Conservation (phyloP, 2,888 invertebrate species). For the Caenorhabditis plicata region DNA sequence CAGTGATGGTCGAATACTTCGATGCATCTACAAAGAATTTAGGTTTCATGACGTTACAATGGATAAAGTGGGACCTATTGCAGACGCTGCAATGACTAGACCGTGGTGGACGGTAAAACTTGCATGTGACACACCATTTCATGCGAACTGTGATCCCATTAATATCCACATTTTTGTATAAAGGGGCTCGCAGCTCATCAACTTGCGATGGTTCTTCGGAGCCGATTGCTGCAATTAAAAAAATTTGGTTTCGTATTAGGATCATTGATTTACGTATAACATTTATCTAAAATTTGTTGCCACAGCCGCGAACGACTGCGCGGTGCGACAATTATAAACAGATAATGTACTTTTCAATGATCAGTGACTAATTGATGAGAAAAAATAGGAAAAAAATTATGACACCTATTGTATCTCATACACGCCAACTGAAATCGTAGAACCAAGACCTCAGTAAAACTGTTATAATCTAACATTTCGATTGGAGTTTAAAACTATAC, state of each 20-base stretch:
- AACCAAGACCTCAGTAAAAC: no score
- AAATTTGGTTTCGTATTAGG: not conserved
- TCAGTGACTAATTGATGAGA: no score
- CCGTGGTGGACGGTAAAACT: constrained; percentile 97
- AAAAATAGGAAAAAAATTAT: no score
- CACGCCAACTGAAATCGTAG: no score
- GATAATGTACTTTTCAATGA: no score
- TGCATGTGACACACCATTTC: constrained; percentile 89
- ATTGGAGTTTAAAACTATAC: no score
- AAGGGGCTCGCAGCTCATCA: constrained; percentile 87
- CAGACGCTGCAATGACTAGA: constrained; percentile 99
- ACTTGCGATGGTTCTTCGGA: constrained; percentile 86
- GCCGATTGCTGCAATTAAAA: constrained; percentile 76
- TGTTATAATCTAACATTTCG: no score
- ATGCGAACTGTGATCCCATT: constrained; percentile 97
- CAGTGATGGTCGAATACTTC: constrained; percentile 99
- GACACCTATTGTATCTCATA: no score
- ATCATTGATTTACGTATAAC: not conserved
- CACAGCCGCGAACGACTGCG: no score
- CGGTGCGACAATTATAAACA: no score
- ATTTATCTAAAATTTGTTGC: not conserved
- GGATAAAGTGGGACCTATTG: constrained; percentile 73
- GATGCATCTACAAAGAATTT: constrained; percentile 54
- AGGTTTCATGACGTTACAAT: not conserved
- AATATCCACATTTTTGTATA: constrained; percentile 85